Conservation (phyloP, 92 coral and sea anemone species). For the Diadumene lineata region DNA sequence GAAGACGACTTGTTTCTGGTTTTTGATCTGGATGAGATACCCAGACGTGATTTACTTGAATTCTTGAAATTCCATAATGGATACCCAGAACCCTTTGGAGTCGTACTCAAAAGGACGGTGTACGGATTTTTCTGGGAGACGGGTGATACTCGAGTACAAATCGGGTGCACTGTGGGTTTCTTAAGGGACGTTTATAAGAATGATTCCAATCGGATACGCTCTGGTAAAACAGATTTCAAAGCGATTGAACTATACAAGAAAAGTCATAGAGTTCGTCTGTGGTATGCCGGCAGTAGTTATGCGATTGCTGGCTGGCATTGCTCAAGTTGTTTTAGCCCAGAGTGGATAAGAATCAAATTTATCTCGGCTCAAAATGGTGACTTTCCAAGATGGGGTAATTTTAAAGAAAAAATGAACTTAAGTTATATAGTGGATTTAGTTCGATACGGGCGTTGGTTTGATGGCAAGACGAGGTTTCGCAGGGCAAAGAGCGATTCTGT, state of each 20-base stretch:
- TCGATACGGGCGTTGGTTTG: slow-evolving; percentile 17
- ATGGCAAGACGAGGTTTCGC: not conserved
- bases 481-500: not conserved
- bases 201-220: not conserved
- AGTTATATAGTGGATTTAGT: not conserved
- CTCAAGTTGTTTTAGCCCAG: slow-evolving; percentile 17
- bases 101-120: slow-evolving; percentile 4
- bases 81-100: slow-evolving; percentile 30
- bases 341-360: not conserved
- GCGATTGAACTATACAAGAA: not conserved
- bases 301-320: slow-evolving; percentile 29
- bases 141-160: not conserved
- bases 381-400: slow-evolving; percentile 19
- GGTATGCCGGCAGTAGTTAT: slow-evolving; percentile 1
- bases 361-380: slow-evolving; percentile 23
- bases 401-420: slow-evolving; percentile 16
- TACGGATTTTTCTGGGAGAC: slow-evolving; percentile 17
- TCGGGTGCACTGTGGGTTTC: slow-evolving; percentile 12
- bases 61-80: slow-evolving; percentile 21
- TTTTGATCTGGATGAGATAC: slow-evolving; percentile 25
- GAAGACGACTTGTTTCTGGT: slow-evolving; percentile 17
- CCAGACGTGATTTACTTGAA: not conserved
- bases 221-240: not conserved
- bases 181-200: slow-evolving; percentile 2
- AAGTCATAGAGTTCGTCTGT: slow-evolving; percentile 3